Evolutionary conservation across 2,888 invertebrate genomes (phyloP), one percentile per base, ranked within the genome.

Genomic region (Eumerus sabulonum): DNA sequence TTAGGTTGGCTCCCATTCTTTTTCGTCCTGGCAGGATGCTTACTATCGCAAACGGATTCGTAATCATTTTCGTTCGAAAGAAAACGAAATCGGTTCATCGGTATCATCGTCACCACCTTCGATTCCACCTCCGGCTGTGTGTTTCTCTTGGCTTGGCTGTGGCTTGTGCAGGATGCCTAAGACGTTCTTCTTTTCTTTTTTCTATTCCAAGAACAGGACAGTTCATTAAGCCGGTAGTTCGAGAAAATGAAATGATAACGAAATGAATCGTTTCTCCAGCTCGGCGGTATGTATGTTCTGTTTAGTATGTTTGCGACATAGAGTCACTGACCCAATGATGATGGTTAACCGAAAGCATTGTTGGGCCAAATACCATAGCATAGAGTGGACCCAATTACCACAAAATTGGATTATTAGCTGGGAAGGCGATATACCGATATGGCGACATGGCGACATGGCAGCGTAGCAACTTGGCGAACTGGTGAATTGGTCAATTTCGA

Each of bases 351-450:
- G n/a, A 40, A n/a, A 42, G 36, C 18, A 60, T 57, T 50, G 51
- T 67, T 57, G 56, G 66, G 66, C 66, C 62, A 45, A 56, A 50
- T 44, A 36, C 17, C 50, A 38, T 12, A 54, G 35, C 35, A 40
- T 56, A 64, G 72, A 72, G 59, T 64, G 72, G 72, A 72, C 72
- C 72, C 72, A 72, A 72, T 72, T 72, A 72, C 64, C 64, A 72
- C 47, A 57, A 64, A 72, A 72, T 72, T 72, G 72, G 72, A 72
- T 72, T 72, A 72, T 72, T 72, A 72, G 72, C 53, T 59, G 72
- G 59, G 57, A 56, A 68, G 51, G 11, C 16, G 16, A 27, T 27
- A 27, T 27, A 7, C 2, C 27, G 27, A 2, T 27, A 27, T 27
- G 27, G 27, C 27, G 27, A 27, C 2, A 2, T 27, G 27, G 27